Percentiles rank a stretch among this genome's conserved stretches.
Evolutionary conservation across 2,888 invertebrate species (phyloP).

Genomic region (Bellardia bayeri): DNA sequence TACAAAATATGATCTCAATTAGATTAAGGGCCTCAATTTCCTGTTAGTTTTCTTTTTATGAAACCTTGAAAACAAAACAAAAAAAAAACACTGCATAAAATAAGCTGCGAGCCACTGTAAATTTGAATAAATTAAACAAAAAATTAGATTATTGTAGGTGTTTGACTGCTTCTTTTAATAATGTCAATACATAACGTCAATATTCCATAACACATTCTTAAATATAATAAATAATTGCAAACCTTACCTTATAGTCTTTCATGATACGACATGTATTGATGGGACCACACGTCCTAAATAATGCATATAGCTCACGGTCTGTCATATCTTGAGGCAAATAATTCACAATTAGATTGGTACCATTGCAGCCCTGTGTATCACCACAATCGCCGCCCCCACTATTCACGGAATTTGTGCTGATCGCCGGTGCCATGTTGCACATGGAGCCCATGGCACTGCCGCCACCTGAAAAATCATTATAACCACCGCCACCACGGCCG

Average conservation of each 20-base stretch:
- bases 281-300: constrained; percentile 95
- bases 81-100: too few species aligned
- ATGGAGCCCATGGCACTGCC: constrained; percentile 79
- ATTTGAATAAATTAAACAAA: too few species aligned
- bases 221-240: not conserved
- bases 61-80: too few species aligned
- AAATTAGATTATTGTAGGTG: too few species aligned
- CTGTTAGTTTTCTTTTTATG: too few species aligned
- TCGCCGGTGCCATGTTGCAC: constrained; percentile 79
- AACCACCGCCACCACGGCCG: constrained; percentile 80
- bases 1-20: too few species aligned
- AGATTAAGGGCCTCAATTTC: too few species aligned
- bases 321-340: constrained; percentile 97
- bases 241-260: constrained; percentile 92
- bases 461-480: constrained; percentile 82
- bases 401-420: constrained; percentile 80
- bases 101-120: too few species aligned
- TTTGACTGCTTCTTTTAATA: too few species aligned
- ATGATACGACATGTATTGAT: constrained; percentile 96
- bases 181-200: not conserved
- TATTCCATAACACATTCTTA: not conserved
- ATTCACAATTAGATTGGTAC: constrained; percentile 96
- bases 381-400: constrained; percentile 79
- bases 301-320: constrained; percentile 94
- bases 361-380: constrained; percentile 79